Base-by-base conservation (phyloP, 2,113 vertebrate species). In the Scomber scombrus region DNA sequence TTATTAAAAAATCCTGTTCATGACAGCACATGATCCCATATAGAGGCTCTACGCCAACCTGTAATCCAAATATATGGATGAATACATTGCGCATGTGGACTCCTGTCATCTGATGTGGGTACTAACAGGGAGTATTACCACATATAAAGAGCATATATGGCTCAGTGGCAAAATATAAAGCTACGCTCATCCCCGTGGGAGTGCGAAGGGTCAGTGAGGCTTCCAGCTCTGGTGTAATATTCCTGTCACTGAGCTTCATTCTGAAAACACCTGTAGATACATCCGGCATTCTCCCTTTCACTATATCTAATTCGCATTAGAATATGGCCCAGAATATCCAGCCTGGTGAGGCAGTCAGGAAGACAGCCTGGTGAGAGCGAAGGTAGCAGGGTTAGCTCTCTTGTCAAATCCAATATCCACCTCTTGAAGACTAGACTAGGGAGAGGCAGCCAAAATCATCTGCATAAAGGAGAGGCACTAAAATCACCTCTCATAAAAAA, bases 401-500 rank as follows among this genome's bases (percentile, higher is more conserved):
- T 81, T 87, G 84, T 92, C 93, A 91, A 88, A 91, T 87, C 75
- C 90, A 91, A 93, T 93, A 92, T 90, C 87, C 72, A 80, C 85
- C 84, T 90, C 86, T 85, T 82, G 63, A 89, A 89, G 90, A 92
- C 82, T 70, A 86, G 85, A 88, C 76, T 51, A 71, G 80, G 84
- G 80, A 90, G 88, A 82, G 86, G 85, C 80, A 88, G 91, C 80
- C 82, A 86, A 85, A 90, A 88, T 85, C 81, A 90, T 91, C 90
- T 84, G 82, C 90, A 90, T 90, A 92, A 92, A 90, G 85, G 87
- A 92, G 81, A 91, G 86, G 88, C 89, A 89, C 88, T 80, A 80
- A 93, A 94, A 92, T 88, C 88, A 89, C 82, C 89, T 88, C 81
- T 92, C 81, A 88, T 90, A 92, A 91, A 92, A 82, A 90, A 88